A percentile compares a stretch with the other conserved stretches of the same genome.
Evolutionary conservation across 2,113 vertebrate genomes (phyloP).

Genomic region (Etheostoma cragini): DNA sequence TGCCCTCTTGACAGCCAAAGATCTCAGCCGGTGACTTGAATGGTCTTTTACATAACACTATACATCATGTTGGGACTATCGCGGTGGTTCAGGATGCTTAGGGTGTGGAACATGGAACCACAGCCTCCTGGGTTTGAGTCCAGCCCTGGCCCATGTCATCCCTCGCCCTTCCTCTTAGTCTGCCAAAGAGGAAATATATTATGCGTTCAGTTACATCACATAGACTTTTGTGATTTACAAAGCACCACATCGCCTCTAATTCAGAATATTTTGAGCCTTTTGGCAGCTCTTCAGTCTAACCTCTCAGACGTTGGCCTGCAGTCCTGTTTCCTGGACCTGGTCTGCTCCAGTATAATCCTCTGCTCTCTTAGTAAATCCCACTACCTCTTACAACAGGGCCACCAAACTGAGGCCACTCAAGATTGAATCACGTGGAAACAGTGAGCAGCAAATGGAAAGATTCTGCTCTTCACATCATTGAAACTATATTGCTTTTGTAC

Average conservation of each 20-base stretch:
- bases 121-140: conserved; percentile 9
- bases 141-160: neutral
- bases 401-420: conserved; percentile 1
- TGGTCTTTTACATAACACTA: neutral
- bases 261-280: conserved; percentile 13
- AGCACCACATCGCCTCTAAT: neutral
- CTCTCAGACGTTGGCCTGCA: conserved; percentile 36
- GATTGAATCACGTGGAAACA: conserved; percentile 19
- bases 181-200: neutral
- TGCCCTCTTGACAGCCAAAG: neutral
- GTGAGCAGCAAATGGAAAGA: neutral
- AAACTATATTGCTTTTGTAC: neutral
- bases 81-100: neutral
- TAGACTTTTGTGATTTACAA: neutral
- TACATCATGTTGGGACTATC: neutral
- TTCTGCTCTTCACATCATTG: neutral
- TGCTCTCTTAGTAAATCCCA: conserved; percentile 28
- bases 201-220: conserved; percentile 1
- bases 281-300: conserved; percentile 43
- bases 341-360: conserved; percentile 53
- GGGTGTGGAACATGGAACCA: conserved; percentile 4
- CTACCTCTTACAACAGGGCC: conserved; percentile 17
- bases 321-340: conserved; percentile 38
- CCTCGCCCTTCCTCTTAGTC: neutral
- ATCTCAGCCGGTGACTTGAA: conserved; percentile 2